These are phyloP conservation scores for Chorisops tibialis DNA, from an alignment of 2,888 invertebrate genomes.

Conservation along the genomic window DNA sequence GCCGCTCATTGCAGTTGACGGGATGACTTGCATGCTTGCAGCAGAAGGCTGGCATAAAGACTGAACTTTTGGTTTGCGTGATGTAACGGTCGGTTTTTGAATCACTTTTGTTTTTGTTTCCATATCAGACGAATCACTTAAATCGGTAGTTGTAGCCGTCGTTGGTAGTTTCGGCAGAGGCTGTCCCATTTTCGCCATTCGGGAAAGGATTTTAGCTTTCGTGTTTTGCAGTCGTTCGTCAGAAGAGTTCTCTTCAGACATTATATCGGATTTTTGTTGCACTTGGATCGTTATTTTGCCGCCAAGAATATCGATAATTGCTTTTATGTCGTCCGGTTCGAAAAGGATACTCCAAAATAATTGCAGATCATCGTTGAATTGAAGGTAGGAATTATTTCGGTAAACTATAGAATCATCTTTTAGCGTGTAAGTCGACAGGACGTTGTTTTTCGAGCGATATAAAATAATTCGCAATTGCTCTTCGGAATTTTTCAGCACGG, in stretches of 20 bases:
- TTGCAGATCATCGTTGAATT: conserved; percentile 54
- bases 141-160: conserved; percentile 41
- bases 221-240: conserved; percentile 30
- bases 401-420: conserved; percentile 33
- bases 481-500: conserved; percentile 46
- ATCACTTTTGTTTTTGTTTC: conserved; percentile 40
- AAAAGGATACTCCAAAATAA: conserved; percentile 59
- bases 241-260: conserved; percentile 3
- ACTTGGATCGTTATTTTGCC: background rate
- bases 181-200: conserved; percentile 59
- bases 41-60: conserved; percentile 36
- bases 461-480: conserved; percentile 38
- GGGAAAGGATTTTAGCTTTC: conserved; percentile 54
- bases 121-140: conserved; percentile 54
- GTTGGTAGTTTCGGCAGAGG: conserved; percentile 48
- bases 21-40: conserved; percentile 20
- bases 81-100: conserved; percentile 31
- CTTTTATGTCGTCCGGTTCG: conserved; percentile 42
- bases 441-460: conserved; percentile 40
- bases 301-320: conserved; percentile 43
- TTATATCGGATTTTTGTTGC: background rate
- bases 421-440: conserved; percentile 39
- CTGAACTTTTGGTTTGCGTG: conserved; percentile 32
- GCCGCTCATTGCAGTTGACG: background rate
- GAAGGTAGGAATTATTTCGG: conserved; percentile 39